Base-by-base conservation (phyloP, 2,888 invertebrate species). In the Alentia gelatinosa region DNA sequence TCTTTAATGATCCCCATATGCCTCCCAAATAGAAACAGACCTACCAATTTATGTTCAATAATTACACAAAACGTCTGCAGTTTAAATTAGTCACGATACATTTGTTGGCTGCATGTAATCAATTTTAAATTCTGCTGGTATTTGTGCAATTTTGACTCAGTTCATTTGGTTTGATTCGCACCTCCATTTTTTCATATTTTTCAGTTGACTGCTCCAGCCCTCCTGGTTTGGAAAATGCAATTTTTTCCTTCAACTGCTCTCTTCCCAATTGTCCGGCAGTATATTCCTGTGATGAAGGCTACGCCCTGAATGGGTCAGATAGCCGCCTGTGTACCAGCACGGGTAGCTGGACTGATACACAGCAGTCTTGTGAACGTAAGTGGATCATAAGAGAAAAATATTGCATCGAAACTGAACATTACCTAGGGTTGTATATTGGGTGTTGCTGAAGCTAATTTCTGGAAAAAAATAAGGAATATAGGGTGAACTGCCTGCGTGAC, bases 151-250 rank as follows among this genome's bases (percentile, higher is more conserved):
- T 12, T 56, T 56, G 23, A 56, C 12, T 19, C 19, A 56, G 19
- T 56, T 56, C 56, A 56, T 19, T 19, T 56, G 19, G 5, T 56
- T 56, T 56, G 56, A 56, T 9, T 56, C 23, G 56, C 56, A 56
- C n/a, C 23, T 12, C 39, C 7, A 15, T 35, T 15, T 79, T 12
- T 79, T 39, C n/a, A 1, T 79, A 19, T 33, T 23, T 86, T 86
- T 12, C 86, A 86, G 86, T 86, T 26, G 86, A 86, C 47, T 86
- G 86, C 30, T 23, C 33, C 26, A 47, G 47, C 86, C 47, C 86
- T 7, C 86, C 86, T 86, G 47, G 86, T 86, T 47, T 86, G 86
- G 86, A 86, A 15, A 42, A 86, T 47, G 86, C 47, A 30, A 12
- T 86, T 33, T 23, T 86, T 47, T 86, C 50, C 86, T 40, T 30